A percentile compares a stretch with the other conserved stretches of the same genome.
phyloP scores from a whole-genome alignment of 92 coral and sea anemone genomes.

The Epizoanthus stellaris region DNA sequence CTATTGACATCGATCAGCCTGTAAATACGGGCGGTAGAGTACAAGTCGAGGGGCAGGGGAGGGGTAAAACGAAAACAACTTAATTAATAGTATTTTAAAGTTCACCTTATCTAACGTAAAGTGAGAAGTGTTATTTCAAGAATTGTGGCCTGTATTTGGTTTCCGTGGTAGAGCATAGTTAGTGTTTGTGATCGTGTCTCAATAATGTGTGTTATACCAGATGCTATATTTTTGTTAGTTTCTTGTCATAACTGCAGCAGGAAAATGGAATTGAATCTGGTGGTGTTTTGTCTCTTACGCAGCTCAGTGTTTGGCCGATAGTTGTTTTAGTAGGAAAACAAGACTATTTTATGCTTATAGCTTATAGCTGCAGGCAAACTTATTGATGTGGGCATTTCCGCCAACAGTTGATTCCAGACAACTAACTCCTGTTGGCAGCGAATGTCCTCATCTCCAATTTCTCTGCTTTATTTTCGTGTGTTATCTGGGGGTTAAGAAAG shows the following conservation, averaged over 20 bases:
- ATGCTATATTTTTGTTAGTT: slow-evolving; percentile 30
- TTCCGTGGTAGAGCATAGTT: slow-evolving; percentile 23
- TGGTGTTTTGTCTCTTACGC: too few species aligned
- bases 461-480: too few species aligned
- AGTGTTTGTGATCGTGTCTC: slow-evolving; percentile 5
- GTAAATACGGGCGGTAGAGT: background rate
- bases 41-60: background rate
- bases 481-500: too few species aligned
- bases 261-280: too few species aligned
- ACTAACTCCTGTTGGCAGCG: too few species aligned
- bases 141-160: slow-evolving; percentile 4
- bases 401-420: too few species aligned
- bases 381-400: too few species aligned
- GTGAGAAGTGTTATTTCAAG: slow-evolving; percentile 20
- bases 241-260: background rate
- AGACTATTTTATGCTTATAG: too few species aligned
- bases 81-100: slow-evolving; percentile 30
- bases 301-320: too few species aligned
- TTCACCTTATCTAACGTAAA: slow-evolving; percentile 33
- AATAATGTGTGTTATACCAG: background rate
- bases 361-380: too few species aligned
- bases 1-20: background rate
- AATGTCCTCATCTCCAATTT: too few species aligned
- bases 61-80: background rate
- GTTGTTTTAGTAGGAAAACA: too few species aligned